Percentiles rank a stretch among this genome's conserved stretches.
These are phyloP conservation scores for Periphyllus acericola DNA, from an alignment of 2,888 invertebrate species.

Conservation along the genomic window DNA sequence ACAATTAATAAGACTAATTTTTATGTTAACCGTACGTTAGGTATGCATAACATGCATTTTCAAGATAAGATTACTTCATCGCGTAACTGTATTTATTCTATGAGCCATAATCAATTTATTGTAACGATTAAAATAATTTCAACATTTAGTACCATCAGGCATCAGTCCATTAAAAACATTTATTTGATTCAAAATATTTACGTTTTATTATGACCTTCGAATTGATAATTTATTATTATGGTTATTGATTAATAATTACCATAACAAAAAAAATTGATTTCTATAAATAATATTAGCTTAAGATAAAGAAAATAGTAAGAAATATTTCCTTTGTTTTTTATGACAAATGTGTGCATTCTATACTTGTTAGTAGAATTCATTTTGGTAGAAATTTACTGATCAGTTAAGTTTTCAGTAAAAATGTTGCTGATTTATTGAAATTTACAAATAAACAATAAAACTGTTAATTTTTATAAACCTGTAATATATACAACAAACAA, in stretches of 20 bases:
- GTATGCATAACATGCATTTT: neutral
- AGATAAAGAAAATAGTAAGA: neutral
- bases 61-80: neutral
- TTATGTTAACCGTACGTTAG: neutral
- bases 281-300: neutral
- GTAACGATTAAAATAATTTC: neutral
- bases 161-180: neutral
- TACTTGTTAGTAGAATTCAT: neutral
- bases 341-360: neutral
- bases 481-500: neutral
- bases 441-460: neutral
- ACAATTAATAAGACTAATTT: neutral
- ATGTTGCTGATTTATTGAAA: neutral
- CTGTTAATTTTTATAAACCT: neutral
- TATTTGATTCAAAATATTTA: slow-evolving; percentile 23
- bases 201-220: neutral
- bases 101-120: neutral
- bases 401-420: neutral
- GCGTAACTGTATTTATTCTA: neutral
- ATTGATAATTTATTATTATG: neutral
- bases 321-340: neutral
- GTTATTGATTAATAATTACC: neutral
- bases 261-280: neutral
- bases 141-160: neutral
- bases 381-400: neutral